Evolutionary conservation across 2,113 vertebrate species (phyloP).

Genomic region (Xenopus laevis): DNA sequence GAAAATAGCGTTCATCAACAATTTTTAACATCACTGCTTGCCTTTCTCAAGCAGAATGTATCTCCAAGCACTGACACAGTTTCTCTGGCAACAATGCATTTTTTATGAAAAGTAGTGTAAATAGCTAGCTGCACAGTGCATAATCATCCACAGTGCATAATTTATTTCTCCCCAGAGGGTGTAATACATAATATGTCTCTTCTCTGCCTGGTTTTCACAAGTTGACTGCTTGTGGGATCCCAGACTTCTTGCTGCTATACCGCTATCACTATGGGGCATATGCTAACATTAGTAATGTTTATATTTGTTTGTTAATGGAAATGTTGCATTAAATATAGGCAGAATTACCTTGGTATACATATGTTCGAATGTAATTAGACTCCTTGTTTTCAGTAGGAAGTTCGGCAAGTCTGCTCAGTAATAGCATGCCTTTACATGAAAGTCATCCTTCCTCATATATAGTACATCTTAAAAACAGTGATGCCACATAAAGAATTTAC

Average conservation of each 20-base stretch:
- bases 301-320: conserved; percentile 1
- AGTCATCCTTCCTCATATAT: too few relatives aligned
- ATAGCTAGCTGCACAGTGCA: conserved; percentile 30
- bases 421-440: too few relatives aligned
- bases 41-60: conserved; percentile 9
- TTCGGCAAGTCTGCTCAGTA: too few relatives aligned
- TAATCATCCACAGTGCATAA: conserved; percentile 38
- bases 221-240: conserved; percentile 25
- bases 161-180: conserved; percentile 39
- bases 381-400: too few relatives aligned
- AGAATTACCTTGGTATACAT: not conserved
- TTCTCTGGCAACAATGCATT: conserved; percentile 44
- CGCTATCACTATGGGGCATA: not conserved
- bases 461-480: too few relatives aligned
- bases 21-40: conserved; percentile 12
- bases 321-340: conserved; percentile 5
- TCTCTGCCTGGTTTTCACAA: conserved; percentile 38
- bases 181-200: conserved; percentile 43
- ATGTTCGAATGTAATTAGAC: too few relatives aligned
- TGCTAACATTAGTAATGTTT: conserved; percentile 22
- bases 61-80: conserved; percentile 30
- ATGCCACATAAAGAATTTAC: too few relatives aligned
- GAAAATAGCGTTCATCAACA: conserved; percentile 7
- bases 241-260: conserved; percentile 6
- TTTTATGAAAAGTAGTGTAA: conserved; percentile 44